Percentiles rank a stretch among this genome's conserved stretches.
Conservation (phyloP, 2,888 invertebrate genomes). For the Copidosoma aretas region DNA sequence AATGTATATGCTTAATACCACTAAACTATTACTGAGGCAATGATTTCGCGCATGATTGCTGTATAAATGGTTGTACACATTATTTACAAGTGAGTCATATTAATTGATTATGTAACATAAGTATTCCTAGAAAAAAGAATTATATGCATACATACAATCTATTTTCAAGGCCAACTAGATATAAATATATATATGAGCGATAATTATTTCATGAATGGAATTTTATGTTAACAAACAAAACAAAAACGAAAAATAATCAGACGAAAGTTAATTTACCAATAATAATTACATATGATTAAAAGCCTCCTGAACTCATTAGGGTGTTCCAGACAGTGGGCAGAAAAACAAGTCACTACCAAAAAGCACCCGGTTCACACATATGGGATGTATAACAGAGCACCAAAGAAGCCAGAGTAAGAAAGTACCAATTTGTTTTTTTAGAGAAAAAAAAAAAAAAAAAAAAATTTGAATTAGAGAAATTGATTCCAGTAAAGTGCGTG, state of each 20-base stretch:
- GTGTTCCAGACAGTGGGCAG: slow-evolving; percentile 61
- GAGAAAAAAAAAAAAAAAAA: neutral
- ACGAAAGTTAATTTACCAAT: neutral
- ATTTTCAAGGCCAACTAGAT: slow-evolving; percentile 10
- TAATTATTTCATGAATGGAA: slow-evolving; percentile 13
- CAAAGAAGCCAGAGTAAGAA: slow-evolving; percentile 31
- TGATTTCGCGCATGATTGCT: slow-evolving; percentile 5
- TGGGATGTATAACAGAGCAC: slow-evolving; percentile 2
- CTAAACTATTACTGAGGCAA: too few relatives aligned
- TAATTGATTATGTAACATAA: slow-evolving; percentile 11
- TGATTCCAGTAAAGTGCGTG: slow-evolving; percentile 10
- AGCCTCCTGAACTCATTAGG: slow-evolving; percentile 60
- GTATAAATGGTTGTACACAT: neutral
- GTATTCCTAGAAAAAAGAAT: neutral
- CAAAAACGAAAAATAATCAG: slow-evolving; percentile 12
- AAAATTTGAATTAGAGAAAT: neutral
- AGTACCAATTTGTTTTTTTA: slow-evolving; percentile 21
- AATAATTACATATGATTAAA: slow-evolving; percentile 28
- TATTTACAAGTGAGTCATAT: slow-evolving; percentile 23
- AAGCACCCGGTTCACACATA: slow-evolving; percentile 39
- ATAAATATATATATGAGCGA: slow-evolving; percentile 15
- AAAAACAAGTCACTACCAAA: slow-evolving; percentile 36
- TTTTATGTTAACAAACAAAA: neutral
- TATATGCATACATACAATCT: neutral
- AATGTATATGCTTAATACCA: too few relatives aligned